phyloP scores from a whole-genome alignment of 2,797 vertebrate species.

The Karalla daura region DNA sequence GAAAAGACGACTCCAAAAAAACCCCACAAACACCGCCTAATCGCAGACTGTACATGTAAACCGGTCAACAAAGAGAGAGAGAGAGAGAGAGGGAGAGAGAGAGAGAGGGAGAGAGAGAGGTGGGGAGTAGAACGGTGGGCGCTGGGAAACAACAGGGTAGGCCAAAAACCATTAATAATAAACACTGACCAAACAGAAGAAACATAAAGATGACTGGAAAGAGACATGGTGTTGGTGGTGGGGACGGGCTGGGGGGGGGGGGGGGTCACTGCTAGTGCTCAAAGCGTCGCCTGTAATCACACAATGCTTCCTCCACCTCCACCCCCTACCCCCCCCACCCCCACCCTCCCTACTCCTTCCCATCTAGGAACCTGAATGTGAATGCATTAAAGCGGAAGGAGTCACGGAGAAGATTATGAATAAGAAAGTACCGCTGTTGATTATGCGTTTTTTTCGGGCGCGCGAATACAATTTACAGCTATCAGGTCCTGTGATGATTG shows the following conservation, averaged over 20 bases:
- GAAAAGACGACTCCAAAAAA: conserved; percentile 57
- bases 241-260: too few species aligned
- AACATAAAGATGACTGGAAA: conserved; percentile 40
- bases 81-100: conserved; percentile 4
- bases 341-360: too few species aligned
- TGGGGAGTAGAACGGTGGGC: conserved; percentile 4
- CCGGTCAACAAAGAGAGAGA: not conserved
- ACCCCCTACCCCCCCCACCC: conserved; percentile 4
- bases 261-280: conserved; percentile 39
- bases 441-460: conserved; percentile 74
- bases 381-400: conserved; percentile 71
- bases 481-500: conserved; percentile 76
- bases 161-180: conserved; percentile 54
- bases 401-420: conserved; percentile 75
- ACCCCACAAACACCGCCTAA: conserved; percentile 36
- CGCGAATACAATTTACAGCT: conserved; percentile 76
- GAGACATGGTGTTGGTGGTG: too few species aligned
- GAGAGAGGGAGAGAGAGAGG: conserved; percentile 8
- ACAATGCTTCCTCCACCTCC: conserved; percentile 22
- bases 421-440: conserved; percentile 75
- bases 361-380: conserved; percentile 54
- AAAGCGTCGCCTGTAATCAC: conserved; percentile 58
- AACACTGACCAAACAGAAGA: conserved; percentile 55
- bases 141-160: conserved; percentile 24
- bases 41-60: conserved; percentile 51